Percentiles rank a stretch among this genome's conserved stretches.
Evolutionary conservation across 2,797 vertebrate species (phyloP).

Genomic region (Myotis vivesi): DNA sequence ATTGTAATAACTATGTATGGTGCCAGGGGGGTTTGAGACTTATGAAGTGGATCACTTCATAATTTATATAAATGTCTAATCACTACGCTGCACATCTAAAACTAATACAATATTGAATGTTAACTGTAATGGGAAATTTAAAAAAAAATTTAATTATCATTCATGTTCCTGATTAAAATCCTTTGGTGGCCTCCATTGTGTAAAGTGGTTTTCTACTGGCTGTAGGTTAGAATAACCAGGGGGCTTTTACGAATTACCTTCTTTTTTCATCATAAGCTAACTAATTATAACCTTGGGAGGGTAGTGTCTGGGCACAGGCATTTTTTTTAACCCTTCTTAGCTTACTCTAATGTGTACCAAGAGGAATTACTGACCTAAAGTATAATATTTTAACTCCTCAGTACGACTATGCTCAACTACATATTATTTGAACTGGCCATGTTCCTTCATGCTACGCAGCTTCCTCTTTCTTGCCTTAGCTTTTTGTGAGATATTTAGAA

Average conservation of each 20-base stretch:
- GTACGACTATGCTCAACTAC: neutral
- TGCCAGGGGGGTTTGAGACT: neutral
- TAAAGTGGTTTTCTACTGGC: neutral
- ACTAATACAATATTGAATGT: neutral
- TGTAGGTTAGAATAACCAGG: conserved; percentile 25
- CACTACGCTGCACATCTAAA: neutral
- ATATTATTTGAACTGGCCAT: neutral
- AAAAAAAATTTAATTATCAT: neutral
- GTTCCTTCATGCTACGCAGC: neutral
- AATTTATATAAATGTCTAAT: neutral
- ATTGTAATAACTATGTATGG: neutral
- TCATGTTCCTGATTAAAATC: conserved; percentile 17
- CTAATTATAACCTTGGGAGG: neutral
- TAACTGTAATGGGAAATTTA: neutral
- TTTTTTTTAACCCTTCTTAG: neutral
- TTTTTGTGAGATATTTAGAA: neutral
- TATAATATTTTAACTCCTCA: neutral
- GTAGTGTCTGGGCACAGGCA: neutral
- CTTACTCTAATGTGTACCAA: neutral
- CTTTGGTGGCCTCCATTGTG: neutral
- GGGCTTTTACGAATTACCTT: conserved; percentile 12
- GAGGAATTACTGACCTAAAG: neutral
- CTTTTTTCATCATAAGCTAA: neutral
- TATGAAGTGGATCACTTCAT: neutral
- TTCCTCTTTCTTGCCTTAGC: neutral